These are phyloP conservation scores for Hyperoodon ampullatus DNA, from an alignment of 2,113 vertebrate genomes.

Conservation along the genomic window DNA sequence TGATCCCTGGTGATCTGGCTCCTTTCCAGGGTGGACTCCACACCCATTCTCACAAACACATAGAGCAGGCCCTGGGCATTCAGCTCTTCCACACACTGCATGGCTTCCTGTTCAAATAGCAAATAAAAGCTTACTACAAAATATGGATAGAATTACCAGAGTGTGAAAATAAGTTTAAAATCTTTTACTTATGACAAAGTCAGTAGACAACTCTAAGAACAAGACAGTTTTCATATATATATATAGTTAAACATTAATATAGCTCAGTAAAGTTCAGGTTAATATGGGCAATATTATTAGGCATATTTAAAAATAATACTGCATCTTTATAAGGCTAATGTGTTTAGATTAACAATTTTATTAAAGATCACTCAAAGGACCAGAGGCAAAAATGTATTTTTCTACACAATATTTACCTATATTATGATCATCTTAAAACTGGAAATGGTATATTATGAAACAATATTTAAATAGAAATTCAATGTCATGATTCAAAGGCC, in stretches of 20 bases:
- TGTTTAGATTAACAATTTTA: background rate
- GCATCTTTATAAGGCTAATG: background rate
- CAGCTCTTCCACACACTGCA: slow-evolving; percentile 96
- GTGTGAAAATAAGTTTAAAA: slow-evolving; percentile 17
- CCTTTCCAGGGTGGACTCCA: slow-evolving; percentile 96
- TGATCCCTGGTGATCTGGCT: slow-evolving; percentile 97
- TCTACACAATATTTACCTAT: background rate
- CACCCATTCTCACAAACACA: slow-evolving; percentile 93
- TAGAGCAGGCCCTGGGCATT: slow-evolving; percentile 87
- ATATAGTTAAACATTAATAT: background rate
- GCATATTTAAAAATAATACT: background rate
- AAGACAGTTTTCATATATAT: background rate
- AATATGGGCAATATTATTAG: background rate
- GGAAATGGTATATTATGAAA: slow-evolving; percentile 7
- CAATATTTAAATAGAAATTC: background rate
- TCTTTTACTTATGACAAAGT: slow-evolving; percentile 12
- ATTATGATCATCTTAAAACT: background rate
- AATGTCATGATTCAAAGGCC: background rate
- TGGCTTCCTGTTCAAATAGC: slow-evolving; percentile 89
- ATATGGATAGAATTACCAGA: background rate
- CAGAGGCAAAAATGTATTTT: slow-evolving; percentile 16
- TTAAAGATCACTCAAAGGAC: slow-evolving; percentile 2
- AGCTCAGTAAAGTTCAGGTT: background rate
- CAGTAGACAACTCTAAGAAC: background rate
- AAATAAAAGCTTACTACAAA: slow-evolving; percentile 8